phyloP scores from a whole-genome alignment of 2,797 vertebrate species.

The Typhlichthys eigenmanni region DNA sequence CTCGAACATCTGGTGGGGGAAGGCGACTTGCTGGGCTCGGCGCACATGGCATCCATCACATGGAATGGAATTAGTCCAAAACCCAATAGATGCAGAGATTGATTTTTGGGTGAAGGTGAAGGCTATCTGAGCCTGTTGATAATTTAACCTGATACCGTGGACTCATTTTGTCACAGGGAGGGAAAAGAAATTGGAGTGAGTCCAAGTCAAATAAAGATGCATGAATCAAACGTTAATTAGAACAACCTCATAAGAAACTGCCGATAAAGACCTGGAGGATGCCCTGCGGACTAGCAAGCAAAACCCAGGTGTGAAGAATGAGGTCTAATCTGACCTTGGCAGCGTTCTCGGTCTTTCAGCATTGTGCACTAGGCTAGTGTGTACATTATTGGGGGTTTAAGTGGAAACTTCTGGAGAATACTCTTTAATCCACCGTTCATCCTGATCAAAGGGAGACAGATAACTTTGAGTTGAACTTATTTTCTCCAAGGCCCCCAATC shows the following conservation, averaged over 20 bases:
- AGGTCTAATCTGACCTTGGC: slow-evolving; percentile 59
- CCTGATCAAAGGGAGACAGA: slow-evolving; percentile 70
- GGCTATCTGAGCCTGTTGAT: slow-evolving; percentile 9
- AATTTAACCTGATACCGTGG: slow-evolving; percentile 32
- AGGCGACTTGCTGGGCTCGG: slow-evolving; percentile 58
- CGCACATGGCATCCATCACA: slow-evolving; percentile 52
- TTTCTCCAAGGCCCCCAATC: slow-evolving; percentile 33
- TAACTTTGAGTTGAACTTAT: slow-evolving; percentile 56
- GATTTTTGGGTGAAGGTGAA: slow-evolving; percentile 42
- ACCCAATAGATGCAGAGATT: slow-evolving; percentile 35
- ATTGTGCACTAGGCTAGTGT: slow-evolving; percentile 55
- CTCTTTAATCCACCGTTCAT: slow-evolving; percentile 68
- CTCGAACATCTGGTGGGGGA: slow-evolving; percentile 37
- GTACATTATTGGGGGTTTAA: slow-evolving; percentile 64
- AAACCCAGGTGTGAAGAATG: slow-evolving; percentile 17
- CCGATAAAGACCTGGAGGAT: slow-evolving; percentile 16
- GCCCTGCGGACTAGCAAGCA: slow-evolving; percentile 1
- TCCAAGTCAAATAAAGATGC: slow-evolving; percentile 4
- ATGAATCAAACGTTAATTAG: neutral
- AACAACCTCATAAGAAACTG: slow-evolving; percentile 1
- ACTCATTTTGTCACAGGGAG: slow-evolving; percentile 35
- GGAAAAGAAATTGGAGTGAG: neutral
- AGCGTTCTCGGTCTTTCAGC: slow-evolving; percentile 43
- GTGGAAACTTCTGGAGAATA: slow-evolving; percentile 65
- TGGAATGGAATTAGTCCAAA: slow-evolving; percentile 43